Conservation (phyloP, 2,888 invertebrate genomes). For the Ophion slaviceki region DNA sequence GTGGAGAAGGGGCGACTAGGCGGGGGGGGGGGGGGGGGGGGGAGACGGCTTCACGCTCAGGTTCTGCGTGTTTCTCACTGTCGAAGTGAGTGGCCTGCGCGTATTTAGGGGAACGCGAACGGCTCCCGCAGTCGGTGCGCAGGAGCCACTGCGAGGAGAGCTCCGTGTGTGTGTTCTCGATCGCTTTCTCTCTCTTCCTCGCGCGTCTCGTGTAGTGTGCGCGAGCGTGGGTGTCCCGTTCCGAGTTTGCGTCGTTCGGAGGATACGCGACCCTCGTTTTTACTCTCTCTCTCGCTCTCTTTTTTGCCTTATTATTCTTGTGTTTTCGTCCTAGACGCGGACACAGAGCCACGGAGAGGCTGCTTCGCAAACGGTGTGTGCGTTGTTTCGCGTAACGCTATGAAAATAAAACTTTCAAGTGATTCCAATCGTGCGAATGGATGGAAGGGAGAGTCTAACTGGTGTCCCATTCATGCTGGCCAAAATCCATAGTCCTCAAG, state of each 20-base stretch:
- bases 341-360: neutral
- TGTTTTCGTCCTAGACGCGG: constrained; percentile 12
- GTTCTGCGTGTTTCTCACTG: constrained; percentile 47
- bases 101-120: constrained; percentile 63
- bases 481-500: constrained; percentile 24
- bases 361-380: constrained; percentile 7
- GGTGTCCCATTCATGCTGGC: constrained; percentile 31
- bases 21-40: neutral
- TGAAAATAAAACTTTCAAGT: constrained; percentile 5
- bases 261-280: constrained; percentile 19
- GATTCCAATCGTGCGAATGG: constrained; percentile 10
- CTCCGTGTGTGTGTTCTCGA: constrained; percentile 13
- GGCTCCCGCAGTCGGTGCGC: constrained; percentile 65
- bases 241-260: constrained; percentile 50
- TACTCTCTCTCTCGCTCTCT: constrained; percentile 12
- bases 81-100: constrained; percentile 62
- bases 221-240: constrained; percentile 41
- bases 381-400: constrained; percentile 22
- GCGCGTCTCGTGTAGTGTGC: constrained; percentile 12
- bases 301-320: neutral
- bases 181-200: constrained; percentile 16
- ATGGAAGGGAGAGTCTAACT: constrained; percentile 31
- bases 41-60: constrained; percentile 48
- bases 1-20: constrained; percentile 6
- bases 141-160: constrained; percentile 62